Evolutionary conservation across 2,888 invertebrate genomes (phyloP).

Genomic region (Tinea trinotella): DNA sequence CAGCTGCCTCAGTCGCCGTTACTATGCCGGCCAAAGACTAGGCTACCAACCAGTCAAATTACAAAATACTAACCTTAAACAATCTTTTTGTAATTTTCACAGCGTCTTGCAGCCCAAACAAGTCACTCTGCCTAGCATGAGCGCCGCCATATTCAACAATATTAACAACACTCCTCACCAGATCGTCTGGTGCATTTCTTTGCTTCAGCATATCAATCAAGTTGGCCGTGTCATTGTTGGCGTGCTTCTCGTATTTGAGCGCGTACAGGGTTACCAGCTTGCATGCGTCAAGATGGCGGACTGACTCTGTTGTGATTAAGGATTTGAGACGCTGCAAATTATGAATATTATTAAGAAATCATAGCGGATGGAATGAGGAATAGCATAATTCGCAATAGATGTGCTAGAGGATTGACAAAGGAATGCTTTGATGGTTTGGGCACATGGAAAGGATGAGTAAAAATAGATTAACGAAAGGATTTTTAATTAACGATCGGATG

Average conservation of each 20-base stretch:
- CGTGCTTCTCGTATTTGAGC: slow-evolving; percentile 92
- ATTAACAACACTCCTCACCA: slow-evolving; percentile 74
- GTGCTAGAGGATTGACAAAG: no score
- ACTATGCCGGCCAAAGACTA: no score
- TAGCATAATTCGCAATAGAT: no score
- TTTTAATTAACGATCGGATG: no score
- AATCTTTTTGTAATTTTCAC: slow-evolving; percentile 92
- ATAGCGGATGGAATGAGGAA: no score
- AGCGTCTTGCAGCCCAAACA: slow-evolving; percentile 88
- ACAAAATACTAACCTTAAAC: slow-evolving; percentile 85
- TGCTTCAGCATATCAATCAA: slow-evolving; percentile 82
- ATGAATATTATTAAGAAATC: no score
- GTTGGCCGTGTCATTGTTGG: slow-evolving; percentile 81
- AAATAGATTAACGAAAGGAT: no score
- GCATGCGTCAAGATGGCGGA: slow-evolving; percentile 84
- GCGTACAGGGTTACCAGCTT: slow-evolving; percentile 94
- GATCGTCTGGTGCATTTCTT: slow-evolving; percentile 78
- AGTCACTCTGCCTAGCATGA: slow-evolving; percentile 84
- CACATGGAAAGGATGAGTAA: no score
- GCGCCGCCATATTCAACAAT: slow-evolving; percentile 89
- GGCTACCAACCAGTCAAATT: no score
- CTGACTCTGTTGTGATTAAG: slow-evolving; percentile 81
- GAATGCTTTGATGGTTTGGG: no score
- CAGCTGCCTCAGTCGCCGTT: no score
- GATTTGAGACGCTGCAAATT: slow-evolving; percentile 80